Base-by-base conservation (phyloP, 2,797 vertebrate species). In the Eospalax fontanierii region DNA sequence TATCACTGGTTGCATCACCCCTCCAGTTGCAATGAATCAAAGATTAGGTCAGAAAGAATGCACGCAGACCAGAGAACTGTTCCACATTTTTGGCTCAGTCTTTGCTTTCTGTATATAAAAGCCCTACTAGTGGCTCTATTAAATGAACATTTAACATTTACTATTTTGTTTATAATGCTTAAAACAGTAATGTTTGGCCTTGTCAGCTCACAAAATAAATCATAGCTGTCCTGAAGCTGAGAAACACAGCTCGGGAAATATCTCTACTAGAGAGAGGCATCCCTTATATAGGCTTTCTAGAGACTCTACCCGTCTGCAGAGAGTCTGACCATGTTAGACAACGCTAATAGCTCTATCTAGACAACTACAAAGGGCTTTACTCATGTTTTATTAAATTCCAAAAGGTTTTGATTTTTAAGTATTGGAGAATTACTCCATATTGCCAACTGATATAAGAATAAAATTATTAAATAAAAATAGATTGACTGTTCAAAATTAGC, bases 101-200 rank as follows among this genome's bases (percentile, higher is more conserved):
- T 95, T 93, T 80, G 73, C 68, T 93, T 92, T 75, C 75, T 95
- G 94, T 95, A 97, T 97, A 97, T 95, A 94, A 96, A 43, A 97
- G 90, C 92, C 82, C 90, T 90, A 94, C 91, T 96, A 97, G 86
- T 96, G 91, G 65, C 71, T 76, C 68, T 93, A 97, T 74, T 92
- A 95, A 87, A 92, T 96, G 87, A 96, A 97, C 97, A 89, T 65
- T 89, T 94, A 96, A 75, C 96, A 95, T 97, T 96, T 96, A 96
- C 96, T 97, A 97, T 95, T 96, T 96, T 97, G 95, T 97, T 98
- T 96, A 96, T 46, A 97, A 95, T 91, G 85, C 79, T 90, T 97
- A 93, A 90, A 92, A 4, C 54, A 96, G 87, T 65, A 94, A 96
- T 61, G 85, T 97, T 76, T 89, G 16, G 96, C 66, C 75, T 93